Evolutionary conservation across 2,797 vertebrate species (phyloP), one percentile per base, ranked within the genome.

Genomic region (Mormyrops attenuatus): DNA sequence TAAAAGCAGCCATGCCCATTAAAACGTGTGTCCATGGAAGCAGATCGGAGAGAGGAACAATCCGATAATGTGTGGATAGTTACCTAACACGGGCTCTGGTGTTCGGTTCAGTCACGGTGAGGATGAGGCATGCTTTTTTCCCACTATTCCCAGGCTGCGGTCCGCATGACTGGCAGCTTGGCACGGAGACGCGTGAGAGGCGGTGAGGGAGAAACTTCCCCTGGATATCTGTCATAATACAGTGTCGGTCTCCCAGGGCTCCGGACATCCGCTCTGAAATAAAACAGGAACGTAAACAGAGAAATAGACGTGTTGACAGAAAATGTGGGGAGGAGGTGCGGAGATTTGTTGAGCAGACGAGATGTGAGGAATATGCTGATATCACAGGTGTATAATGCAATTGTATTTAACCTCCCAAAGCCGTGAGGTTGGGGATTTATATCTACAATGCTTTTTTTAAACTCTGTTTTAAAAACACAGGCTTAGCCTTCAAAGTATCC

Each of bases 331-430:
- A 53, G 8, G 30, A n/a, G 53, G 53, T 57, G 34, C 15, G 4
- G 34, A 87, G 52, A 87, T 60, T 87, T 60, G 52, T 60, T 52
- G 22, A 86, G 85, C 53, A 87, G 53, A 57, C 13, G 30, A 52
- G 85, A 87, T 34, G 26, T 60, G 85, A 60, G 86, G 86, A 87
- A 38, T 34, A 34, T 86, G 26, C 85, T 52, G 85, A 53, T 86
- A 52, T 26, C 17, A 87, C 30, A 85, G 47, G 49, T 85, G n/a
- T 85, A 52, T 85, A 85, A 85, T 85, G 11, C 41, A 52, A 60
- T 87, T 87, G 86, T 60, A 87, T 52, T 60, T 87, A 38, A 60
- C 86, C 86, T 30, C 53, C 34, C 53, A n/a, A 57, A 87, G 86
- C 82, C 26, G 49, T 1, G 22, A 50, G 4, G 44, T n/a, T 9